These are phyloP conservation scores for Xestobium rufovillosum DNA, from an alignment of 2,888 invertebrate genomes.

Conservation along the genomic window DNA sequence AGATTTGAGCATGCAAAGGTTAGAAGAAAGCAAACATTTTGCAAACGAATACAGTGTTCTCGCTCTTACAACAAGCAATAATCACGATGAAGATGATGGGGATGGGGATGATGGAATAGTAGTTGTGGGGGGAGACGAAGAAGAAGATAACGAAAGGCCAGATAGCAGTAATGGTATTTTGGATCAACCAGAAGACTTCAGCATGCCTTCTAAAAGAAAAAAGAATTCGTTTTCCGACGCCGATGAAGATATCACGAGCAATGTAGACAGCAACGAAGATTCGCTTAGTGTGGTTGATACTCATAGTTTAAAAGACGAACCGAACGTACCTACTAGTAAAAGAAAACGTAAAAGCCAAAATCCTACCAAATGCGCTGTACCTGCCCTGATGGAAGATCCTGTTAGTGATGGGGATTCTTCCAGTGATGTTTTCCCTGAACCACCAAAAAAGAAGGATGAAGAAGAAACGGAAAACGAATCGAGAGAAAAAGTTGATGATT, in stretches of 20 bases:
- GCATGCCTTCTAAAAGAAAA: slow-evolving; percentile 56
- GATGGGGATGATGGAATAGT: slow-evolving; percentile 75
- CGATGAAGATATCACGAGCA: slow-evolving; percentile 51
- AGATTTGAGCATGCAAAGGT: slow-evolving; percentile 49
- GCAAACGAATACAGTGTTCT: slow-evolving; percentile 32
- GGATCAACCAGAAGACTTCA: slow-evolving; percentile 63
- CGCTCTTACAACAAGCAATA: slow-evolving; percentile 29
- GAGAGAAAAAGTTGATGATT: slow-evolving; percentile 26
- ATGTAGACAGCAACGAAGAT: slow-evolving; percentile 60
- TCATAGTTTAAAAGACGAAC: slow-evolving; percentile 50
- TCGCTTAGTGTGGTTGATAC: slow-evolving; percentile 50
- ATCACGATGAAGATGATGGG: slow-evolving; percentile 47
- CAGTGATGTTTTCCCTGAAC: slow-evolving; percentile 45
- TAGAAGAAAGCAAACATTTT: slow-evolving; percentile 41
- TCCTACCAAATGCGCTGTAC: slow-evolving; percentile 71
- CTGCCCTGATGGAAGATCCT: slow-evolving; percentile 48
- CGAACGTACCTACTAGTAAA: slow-evolving; percentile 57
- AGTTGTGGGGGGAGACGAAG: slow-evolving; percentile 64
- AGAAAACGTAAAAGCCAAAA: slow-evolving; percentile 85
- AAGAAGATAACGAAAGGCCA: slow-evolving; percentile 38
- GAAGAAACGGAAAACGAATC: slow-evolving; percentile 15
- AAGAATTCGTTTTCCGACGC: slow-evolving; percentile 50
- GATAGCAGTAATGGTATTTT: slow-evolving; percentile 38
- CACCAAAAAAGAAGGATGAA: slow-evolving; percentile 22
- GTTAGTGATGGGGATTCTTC: slow-evolving; percentile 55